Evolutionary conservation across 2,797 vertebrate genomes (phyloP), one percentile per base, ranked within the genome.

Genomic region (Anguilla obscura): DNA sequence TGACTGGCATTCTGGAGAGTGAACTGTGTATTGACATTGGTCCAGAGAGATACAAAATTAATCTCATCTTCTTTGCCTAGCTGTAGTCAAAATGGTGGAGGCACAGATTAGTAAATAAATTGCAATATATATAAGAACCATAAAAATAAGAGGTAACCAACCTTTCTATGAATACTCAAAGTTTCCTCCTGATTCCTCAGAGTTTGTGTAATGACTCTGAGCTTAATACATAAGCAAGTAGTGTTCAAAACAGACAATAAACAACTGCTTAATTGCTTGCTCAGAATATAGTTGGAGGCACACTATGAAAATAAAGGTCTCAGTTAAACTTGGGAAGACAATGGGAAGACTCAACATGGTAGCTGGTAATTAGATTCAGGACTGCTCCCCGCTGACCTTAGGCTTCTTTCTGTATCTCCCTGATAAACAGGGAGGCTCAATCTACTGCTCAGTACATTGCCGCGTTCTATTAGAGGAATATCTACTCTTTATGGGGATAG

Each of bases 321-420:
- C 63, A 69, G 24, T 27, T n/a, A 69, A 27, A 69, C 63, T 69
- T 69, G 24, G 58, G 18, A 63, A 63, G 58, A 63, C 58, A 63
- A 63, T 63, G 66, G 69, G 69, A 74, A 74, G 27, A 30, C 69
- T 74, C n/a, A 69, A 69, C 63, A n/a, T 69, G 63, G 30, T 74
- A 3, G 27, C 69, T 74, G 27, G 69, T 74, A 74, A 74, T 33
- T 30, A 30, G 69, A 12, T 74, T 74, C 27, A 30, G 27, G 33
- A 79, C 33, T 40, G 33, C 74, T 79, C 36, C 33, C 74, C 36
- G 36, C 14, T 45, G 69, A 33, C 69, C 69, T 16, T 58, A 16
- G 14, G 16, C 56, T 27, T 69, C 63, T 69, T 69, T n/a, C 63
- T 69, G 63, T 69, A 69, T 69, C 63, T 69, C 63, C 63, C 63